Conservation (phyloP, 2,888 invertebrate genomes). For the Acrocyrtus sp. region DNA sequence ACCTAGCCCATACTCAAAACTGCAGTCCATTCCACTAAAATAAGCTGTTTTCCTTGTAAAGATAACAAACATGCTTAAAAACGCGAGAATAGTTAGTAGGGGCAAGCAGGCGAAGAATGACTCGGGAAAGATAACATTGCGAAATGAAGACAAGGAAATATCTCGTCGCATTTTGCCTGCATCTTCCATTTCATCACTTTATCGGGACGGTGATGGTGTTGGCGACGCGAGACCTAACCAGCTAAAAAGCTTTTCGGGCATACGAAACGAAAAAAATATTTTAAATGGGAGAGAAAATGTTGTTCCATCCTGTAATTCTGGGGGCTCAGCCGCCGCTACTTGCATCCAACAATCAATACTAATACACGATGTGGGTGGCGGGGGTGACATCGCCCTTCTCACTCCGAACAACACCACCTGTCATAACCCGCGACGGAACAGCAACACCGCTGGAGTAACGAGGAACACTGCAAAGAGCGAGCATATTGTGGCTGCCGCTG, state of each 20-base stretch:
- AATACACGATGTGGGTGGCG: conserved; percentile 13
- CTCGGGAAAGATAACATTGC: no score
- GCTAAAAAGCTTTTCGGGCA: no score
- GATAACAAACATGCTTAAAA: conserved; percentile 35
- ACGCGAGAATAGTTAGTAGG: conserved; percentile 20
- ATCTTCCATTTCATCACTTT: no score
- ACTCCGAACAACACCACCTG: conserved; percentile 1
- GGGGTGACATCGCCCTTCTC: conserved; percentile 15
- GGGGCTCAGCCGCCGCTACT: neutral
- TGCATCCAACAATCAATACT: neutral
- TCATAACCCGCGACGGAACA: conserved; percentile 1
- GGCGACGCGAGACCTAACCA: no score
- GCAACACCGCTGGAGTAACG: neutral
- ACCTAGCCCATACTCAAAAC: neutral
- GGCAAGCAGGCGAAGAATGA: conserved; percentile 16
- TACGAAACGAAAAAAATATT: no score
- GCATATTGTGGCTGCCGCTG: conserved; percentile 55
- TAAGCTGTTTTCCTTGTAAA: no score
- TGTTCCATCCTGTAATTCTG: neutral
- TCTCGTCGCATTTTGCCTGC: no score
- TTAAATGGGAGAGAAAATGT: neutral
- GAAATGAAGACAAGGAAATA: no score
- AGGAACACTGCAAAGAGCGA: conserved; percentile 21
- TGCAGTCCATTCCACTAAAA: neutral
- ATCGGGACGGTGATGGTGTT: no score